These are phyloP conservation scores for Colostygia pectinataria DNA, from an alignment of 2,888 invertebrate genomes.

Conservation along the genomic window DNA sequence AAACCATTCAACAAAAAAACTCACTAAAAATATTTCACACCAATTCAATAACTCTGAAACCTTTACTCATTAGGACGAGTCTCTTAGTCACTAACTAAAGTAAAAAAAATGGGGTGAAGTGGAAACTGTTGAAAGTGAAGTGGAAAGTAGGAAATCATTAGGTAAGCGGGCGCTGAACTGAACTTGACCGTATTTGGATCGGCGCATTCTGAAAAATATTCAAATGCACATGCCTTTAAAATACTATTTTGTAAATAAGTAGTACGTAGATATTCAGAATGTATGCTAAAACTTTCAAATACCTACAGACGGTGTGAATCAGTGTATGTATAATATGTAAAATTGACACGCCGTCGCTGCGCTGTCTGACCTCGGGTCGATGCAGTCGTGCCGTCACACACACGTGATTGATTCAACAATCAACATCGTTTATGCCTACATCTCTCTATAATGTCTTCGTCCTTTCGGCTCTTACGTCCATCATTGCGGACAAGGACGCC, in stretches of 20 bases:
- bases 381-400: conserved; percentile 52
- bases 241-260: background rate
- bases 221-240: background rate
- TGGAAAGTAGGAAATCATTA: conserved; percentile 39
- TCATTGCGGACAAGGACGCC: conserved; percentile 52
- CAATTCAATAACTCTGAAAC: conserved; percentile 5
- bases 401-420: conserved; percentile 57
- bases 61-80: conserved; percentile 17
- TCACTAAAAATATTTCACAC: conserved; percentile 1
- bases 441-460: conserved; percentile 48
- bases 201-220: conserved; percentile 25
- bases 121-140: conserved; percentile 32
- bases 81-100: conserved; percentile 29
- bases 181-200: conserved; percentile 34
- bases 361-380: conserved; percentile 48
- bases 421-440: conserved; percentile 39
- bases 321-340: conserved; percentile 34
- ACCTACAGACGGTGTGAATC: conserved; percentile 27
- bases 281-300: conserved; percentile 26
- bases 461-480: conserved; percentile 51
- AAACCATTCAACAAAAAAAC: too few relatives aligned
- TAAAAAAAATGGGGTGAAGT: conserved; percentile 34
- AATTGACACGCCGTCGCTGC: conserved; percentile 32
- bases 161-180: conserved; percentile 31
- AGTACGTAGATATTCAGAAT: conserved; percentile 6